These are phyloP conservation scores for Microctenopoma steveboyesi DNA, from an alignment of 2,797 vertebrate species.

Conservation along the genomic window DNA sequence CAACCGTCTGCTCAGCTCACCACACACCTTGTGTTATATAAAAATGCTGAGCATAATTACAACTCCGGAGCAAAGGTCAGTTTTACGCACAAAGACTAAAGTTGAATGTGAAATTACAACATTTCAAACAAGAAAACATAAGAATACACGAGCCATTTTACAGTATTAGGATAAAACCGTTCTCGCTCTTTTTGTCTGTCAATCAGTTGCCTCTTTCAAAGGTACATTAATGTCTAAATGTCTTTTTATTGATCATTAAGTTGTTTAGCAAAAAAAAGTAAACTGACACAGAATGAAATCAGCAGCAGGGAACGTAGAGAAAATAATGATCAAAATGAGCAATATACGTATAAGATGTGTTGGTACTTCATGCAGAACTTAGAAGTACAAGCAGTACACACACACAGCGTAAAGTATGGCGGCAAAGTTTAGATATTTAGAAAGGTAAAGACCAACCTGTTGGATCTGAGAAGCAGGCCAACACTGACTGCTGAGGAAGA, in stretches of 20 bases:
- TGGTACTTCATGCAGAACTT: no score
- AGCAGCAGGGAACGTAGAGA: neutral
- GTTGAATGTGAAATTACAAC: conserved; percentile 4
- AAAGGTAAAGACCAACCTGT: conserved; percentile 65
- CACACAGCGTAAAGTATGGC: neutral
- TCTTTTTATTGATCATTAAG: neutral
- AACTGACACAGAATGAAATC: neutral
- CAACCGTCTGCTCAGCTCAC: neutral
- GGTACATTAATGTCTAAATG: neutral
- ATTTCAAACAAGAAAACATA: neutral
- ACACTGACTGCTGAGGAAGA: conserved; percentile 26
- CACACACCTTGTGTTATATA: conserved; percentile 31
- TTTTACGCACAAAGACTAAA: conserved; percentile 19
- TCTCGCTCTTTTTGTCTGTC: neutral
- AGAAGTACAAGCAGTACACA: neutral
- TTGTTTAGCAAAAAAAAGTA: neutral
- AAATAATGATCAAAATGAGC: conserved; percentile 4
- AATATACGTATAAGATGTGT: neutral
- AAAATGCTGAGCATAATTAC: conserved; percentile 2
- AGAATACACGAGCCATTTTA: neutral
- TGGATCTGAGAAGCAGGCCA: conserved; percentile 10
- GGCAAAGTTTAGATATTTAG: conserved; percentile 13
- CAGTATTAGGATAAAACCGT: neutral
- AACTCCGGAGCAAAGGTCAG: conserved; percentile 32
- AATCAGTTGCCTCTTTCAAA: neutral